phyloP scores from a whole-genome alignment of 2,888 invertebrate species.

The Amorpha juglandis region DNA sequence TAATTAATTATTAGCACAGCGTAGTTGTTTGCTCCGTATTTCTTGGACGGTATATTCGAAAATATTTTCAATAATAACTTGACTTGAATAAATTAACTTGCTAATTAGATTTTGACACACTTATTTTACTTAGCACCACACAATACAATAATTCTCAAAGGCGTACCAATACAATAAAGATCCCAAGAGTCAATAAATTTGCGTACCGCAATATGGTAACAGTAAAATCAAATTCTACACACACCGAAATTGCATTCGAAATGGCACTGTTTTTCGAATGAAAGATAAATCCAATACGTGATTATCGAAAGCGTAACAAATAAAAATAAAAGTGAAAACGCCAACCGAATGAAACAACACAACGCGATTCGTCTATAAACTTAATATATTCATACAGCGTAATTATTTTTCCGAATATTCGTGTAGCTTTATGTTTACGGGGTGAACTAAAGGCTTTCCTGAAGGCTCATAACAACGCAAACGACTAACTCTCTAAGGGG shows the following conservation, averaged over 20 bases:
- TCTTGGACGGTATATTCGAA: background rate
- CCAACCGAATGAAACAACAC: slow-evolving; percentile 48
- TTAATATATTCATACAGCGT: slow-evolving; percentile 50
- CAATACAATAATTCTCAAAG: background rate
- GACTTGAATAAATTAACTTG: too few relatives aligned
- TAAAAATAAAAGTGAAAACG: slow-evolving; percentile 43
- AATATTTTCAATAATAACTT: too few relatives aligned
- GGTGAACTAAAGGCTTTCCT: slow-evolving; percentile 47
- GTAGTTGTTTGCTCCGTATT: background rate
- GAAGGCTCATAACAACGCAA: slow-evolving; percentile 52
- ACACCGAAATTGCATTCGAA: slow-evolving; percentile 7
- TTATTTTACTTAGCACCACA: background rate
- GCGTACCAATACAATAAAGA: background rate
- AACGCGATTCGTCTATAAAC: slow-evolving; percentile 44
- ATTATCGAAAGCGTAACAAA: slow-evolving; percentile 39
- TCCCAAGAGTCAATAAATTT: background rate
- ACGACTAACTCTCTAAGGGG: slow-evolving; percentile 51
- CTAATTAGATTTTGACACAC: background rate
- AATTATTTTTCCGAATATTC: slow-evolving; percentile 53
- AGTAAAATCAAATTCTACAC: slow-evolving; percentile 5
- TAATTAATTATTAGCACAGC: slow-evolving; percentile 13
- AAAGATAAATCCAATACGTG: slow-evolving; percentile 42
- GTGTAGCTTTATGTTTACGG: slow-evolving; percentile 45
- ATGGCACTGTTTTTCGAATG: background rate
- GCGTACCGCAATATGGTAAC: background rate